Evolutionary conservation across 2,888 invertebrate genomes (phyloP), one percentile per base, ranked within the genome.

Genomic region (Drosophila rubida): DNA sequence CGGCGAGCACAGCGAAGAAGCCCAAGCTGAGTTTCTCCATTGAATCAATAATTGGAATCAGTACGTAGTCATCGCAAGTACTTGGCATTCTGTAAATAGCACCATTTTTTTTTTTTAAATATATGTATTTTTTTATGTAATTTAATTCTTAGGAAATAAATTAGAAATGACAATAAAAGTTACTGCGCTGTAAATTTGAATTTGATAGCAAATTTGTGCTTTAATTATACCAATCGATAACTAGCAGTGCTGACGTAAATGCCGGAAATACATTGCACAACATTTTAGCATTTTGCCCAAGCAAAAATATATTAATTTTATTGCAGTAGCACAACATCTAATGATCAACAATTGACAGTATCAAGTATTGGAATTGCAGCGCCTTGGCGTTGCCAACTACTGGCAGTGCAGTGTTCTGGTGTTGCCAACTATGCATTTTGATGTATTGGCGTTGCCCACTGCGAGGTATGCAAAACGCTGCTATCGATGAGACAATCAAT

Each of bases 31-130:
- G 89, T 49, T 90, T 90, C 89, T 95, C 95, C 9, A 95, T 95
- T n/a, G 95, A 95, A 87, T 94, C 95, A n/a, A 94, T 95, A 68
- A 95, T 95, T 72, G 94, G 94, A n/a, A 93, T 93, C 30, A 93
- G 93, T 50, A 81, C 75, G 61, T 90, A 75, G 60, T 46, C 13
- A 6, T 7, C 19, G 27, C 23, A 11, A 37, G 1, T 1, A 8
- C 22, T 7, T 19, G 16, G 2, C 7, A 35, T 22, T 11, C 46
- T 69, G 62, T 75, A 75, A 7, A 65, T 75, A 71, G 11, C 4
- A 32, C 30, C 5, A 5, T 5, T 25, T 46, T 60, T 60, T 61
- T 54, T 58, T 32, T 32, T 4, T 11, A 30, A 11, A n/a, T 32
- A 5, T 50, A 19, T 1, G 13, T 2, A 6, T 22, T 61, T 66